phyloP scores from a whole-genome alignment of 2,797 vertebrate genomes.

The Eospalax fontanierii region DNA sequence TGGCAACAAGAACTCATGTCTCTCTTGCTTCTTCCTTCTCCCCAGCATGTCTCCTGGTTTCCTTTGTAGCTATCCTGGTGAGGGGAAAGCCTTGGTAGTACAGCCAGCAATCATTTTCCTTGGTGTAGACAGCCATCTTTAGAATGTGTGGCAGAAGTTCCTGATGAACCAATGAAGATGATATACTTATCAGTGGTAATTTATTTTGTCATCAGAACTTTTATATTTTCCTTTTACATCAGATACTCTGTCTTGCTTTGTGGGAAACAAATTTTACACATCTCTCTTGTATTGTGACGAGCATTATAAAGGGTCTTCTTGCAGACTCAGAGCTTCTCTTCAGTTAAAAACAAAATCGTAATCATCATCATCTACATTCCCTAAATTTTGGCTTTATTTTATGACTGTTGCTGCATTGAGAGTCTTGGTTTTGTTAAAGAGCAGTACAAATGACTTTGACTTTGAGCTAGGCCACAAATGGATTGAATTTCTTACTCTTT shows the following conservation, averaged over 20 bases:
- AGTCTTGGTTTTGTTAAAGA: conserved; percentile 74
- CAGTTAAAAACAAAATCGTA: not conserved
- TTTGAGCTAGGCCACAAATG: conserved; percentile 69
- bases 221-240: not conserved
- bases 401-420: conserved; percentile 32
- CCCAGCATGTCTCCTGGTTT: conserved; percentile 37
- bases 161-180: conserved; percentile 15
- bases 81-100: not conserved
- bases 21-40: conserved; percentile 32
- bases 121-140: not conserved
- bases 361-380: conserved; percentile 33
- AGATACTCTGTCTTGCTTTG: not conserved
- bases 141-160: not conserved
- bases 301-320: conserved; percentile 40
- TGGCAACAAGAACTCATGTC: not conserved
- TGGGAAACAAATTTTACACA: conserved; percentile 26
- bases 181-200: not conserved
- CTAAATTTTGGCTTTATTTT: conserved; percentile 40
- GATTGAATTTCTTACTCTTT: conserved; percentile 77
- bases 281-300: conserved; percentile 38
- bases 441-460: conserved; percentile 73
- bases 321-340: not conserved
- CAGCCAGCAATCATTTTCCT: not conserved
- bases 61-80: not conserved
- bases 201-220: not conserved